Conservation (phyloP, 2,888 invertebrate species). For the Dromius quadrimaculatus region DNA sequence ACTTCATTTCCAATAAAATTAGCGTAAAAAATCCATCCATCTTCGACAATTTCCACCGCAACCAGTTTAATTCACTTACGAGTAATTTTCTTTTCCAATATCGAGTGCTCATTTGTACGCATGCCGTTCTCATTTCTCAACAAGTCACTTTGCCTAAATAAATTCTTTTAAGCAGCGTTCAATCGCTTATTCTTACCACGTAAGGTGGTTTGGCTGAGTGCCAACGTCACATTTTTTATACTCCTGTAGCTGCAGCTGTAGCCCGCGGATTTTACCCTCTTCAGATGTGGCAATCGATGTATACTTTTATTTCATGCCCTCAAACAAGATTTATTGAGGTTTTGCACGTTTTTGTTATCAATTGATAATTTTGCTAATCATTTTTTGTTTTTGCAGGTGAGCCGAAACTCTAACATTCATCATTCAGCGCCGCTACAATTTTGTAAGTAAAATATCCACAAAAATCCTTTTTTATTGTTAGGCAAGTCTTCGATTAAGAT, state of each 20-base stretch:
- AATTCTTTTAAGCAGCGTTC: conserved; percentile 34
- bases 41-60: conserved; percentile 10
- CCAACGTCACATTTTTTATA: conserved; percentile 13
- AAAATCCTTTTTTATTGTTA: no score
- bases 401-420: no score
- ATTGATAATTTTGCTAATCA: no score
- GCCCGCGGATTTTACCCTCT: neutral
- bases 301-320: conserved; percentile 25
- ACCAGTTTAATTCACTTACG: conserved; percentile 37
- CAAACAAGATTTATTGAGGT: neutral
- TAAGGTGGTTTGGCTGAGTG: conserved; percentile 9
- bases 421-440: no score
- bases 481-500: no score
- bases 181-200: conserved; percentile 35
- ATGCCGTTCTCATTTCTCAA: conserved; percentile 32
- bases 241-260: neutral
- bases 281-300: conserved; percentile 22
- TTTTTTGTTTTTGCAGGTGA: no score
- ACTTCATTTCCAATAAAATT: neutral
- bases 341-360: no score
- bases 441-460: no score
- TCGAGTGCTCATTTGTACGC: conserved; percentile 20
- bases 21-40: conserved; percentile 5
- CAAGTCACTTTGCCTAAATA: conserved; percentile 38
- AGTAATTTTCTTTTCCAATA: conserved; percentile 26